These are phyloP conservation scores for Coleophora deauratella DNA, from an alignment of 2,888 invertebrate genomes.

Conservation along the genomic window DNA sequence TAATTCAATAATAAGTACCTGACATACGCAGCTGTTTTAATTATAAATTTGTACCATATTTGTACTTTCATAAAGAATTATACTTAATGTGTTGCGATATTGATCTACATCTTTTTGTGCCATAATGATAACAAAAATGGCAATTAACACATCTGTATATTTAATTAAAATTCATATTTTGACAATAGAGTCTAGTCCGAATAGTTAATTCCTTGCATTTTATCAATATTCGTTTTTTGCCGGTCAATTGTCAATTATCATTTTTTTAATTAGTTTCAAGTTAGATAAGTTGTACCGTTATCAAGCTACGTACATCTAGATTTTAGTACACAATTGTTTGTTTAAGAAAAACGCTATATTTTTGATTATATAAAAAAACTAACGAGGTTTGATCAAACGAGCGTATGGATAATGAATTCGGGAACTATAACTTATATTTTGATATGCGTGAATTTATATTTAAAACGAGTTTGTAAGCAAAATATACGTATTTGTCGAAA, in stretches of 20 bases:
- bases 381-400: slow-evolving; percentile 29
- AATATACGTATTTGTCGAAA: slow-evolving; percentile 35
- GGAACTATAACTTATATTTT: slow-evolving; percentile 53
- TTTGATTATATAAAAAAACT: slow-evolving; percentile 33
- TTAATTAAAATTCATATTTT: slow-evolving; percentile 24
- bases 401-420: slow-evolving; percentile 34
- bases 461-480: slow-evolving; percentile 35
- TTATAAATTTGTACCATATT: slow-evolving; percentile 36
- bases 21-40: slow-evolving; percentile 37
- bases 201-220: too few species aligned
- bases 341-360: slow-evolving; percentile 39
- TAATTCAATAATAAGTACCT: slow-evolving; percentile 47
- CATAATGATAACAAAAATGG: slow-evolving; percentile 34
- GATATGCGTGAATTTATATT: slow-evolving; percentile 64
- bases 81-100: slow-evolving; percentile 18
- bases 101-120: slow-evolving; percentile 40
- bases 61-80: slow-evolving; percentile 34
- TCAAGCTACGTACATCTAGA: slow-evolving; percentile 34
- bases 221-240: neutral
- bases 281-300: slow-evolving; percentile 37
- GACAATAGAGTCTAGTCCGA: slow-evolving; percentile 22
- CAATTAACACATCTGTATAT: slow-evolving; percentile 28
- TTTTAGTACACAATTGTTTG: slow-evolving; percentile 28
- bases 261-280: slow-evolving; percentile 1
- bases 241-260: slow-evolving; percentile 1